Base-by-base conservation (phyloP, 30 jellyfish, hydroid and myxozoan genomes). In the Chrysaora quinquecirrha region DNA sequence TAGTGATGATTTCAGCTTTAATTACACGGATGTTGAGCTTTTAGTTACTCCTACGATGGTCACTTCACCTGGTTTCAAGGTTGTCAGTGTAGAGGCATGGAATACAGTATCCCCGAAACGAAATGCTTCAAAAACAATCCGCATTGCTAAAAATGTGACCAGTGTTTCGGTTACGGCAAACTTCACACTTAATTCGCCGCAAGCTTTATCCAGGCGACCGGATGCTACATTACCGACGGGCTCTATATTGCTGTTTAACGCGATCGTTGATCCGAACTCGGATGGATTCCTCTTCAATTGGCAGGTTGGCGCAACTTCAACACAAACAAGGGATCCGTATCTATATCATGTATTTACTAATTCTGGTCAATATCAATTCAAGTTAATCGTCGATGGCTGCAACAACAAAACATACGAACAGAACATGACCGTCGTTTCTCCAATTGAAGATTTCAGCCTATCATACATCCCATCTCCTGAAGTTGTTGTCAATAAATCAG, bases 141-240 rank as follows among this genome's bases (percentile, higher is more conserved):
- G 68, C 43, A 46, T 78, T 7, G 89, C 81, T 0, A 34, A 46
- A 78, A 34, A 80, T 11, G 43, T 78, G 2, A 10, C 49, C 2
- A 20, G 49, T 28, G 14, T 78, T 28, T 33, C 64, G 35, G 89
- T 78, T 10, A 12, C 64, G 18, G 0, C 66, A 50, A 62, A 64
- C 54, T 78, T 78, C 61, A 46, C 60, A 21, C 81, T 78, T 27
- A 33, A 80, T 6, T 78, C 89, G 49, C 80, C 89, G 30, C 89
- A 78, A 63, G 81, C 77, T 0, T 48, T 78, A 62, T 24, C 81
- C 6, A 29, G 35, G 0, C 16, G 89, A 20, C 89, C 89, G 19
- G 19, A 18, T 14, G 19, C 64, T 30, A 38, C 71, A 3, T 23
- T 78, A 29, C 89, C 89, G 19, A 16, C 66, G 4, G 7, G 64